A percentile compares a stretch with the other conserved stretches of the same genome.
Conservation (phyloP, 2,113 vertebrate genomes). For the Aegithalos caudatus region DNA sequence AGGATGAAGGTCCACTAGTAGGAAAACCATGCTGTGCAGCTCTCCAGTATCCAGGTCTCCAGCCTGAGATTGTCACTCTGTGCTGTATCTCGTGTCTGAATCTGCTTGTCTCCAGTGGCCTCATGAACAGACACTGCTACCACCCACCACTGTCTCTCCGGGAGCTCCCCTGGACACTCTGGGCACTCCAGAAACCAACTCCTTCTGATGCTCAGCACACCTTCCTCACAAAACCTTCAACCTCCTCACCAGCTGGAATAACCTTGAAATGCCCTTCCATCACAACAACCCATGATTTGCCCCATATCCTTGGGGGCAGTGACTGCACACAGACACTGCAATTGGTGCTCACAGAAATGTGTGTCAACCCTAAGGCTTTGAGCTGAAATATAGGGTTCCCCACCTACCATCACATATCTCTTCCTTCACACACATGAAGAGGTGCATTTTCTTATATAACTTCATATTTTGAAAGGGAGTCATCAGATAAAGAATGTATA, state of each 20-base stretch:
- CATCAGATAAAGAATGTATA: not conserved
- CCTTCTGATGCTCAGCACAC: not conserved
- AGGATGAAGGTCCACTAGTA: not conserved
- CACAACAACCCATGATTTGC: not conserved
- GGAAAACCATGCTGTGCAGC: not conserved
- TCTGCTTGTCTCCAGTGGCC: rapidly evolving
- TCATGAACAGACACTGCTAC: not conserved
- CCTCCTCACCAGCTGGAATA: not conserved
- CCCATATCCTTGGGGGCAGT: not conserved
- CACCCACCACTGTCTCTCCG: rapidly evolving
- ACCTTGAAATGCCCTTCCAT: not conserved
- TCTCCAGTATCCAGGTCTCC: not conserved
- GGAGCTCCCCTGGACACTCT: not conserved
- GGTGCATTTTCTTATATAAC: not conserved
- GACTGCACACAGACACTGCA: not conserved
- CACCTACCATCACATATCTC: rapidly evolving
- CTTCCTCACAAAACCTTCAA: not conserved
- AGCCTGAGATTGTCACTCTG: not conserved
- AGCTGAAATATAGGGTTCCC: not conserved
- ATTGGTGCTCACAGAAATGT: rapidly evolving
- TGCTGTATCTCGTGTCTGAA: rapidly evolving
- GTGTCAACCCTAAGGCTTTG: not conserved
- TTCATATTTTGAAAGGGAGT: not conserved
- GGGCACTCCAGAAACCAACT: not conserved
- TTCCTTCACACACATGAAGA: rapidly evolving